Percentiles rank a stretch among this genome's conserved stretches.
Evolutionary conservation across 2,888 invertebrate species (phyloP).

Genomic region (Heliconius charithonia): DNA sequence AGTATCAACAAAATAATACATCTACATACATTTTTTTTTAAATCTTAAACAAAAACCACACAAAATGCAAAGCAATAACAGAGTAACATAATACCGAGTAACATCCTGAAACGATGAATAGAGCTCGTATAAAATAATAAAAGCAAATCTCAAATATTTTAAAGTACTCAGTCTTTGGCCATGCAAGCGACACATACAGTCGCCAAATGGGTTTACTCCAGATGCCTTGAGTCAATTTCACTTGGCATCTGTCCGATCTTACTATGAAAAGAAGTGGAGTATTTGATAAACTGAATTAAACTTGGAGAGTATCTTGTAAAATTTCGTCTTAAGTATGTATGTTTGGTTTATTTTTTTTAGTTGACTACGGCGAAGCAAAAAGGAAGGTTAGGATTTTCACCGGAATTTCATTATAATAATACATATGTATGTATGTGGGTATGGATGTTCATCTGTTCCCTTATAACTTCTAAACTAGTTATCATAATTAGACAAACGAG

Average conservation of each 20-base stretch:
- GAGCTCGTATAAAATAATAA: constrained; percentile 42
- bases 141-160: constrained; percentile 34
- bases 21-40: no score
- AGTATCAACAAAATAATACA: no score
- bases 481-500: no score
- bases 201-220: constrained; percentile 51
- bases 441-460: no score
- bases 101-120: constrained; percentile 28
- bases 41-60: neutral
- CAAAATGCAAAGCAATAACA: neutral
- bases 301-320: neutral
- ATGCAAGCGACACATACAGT: constrained; percentile 44
- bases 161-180: constrained; percentile 44
- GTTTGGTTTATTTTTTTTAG: neutral
- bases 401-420: no score
- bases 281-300: constrained; percentile 16
- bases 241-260: constrained; percentile 49
- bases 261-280: constrained; percentile 31
- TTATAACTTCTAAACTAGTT: no score
- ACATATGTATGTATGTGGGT: no score
- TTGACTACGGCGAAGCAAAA: no score
- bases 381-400: no score
- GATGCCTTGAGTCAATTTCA: constrained; percentile 49
- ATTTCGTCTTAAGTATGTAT: neutral
- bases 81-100: neutral